These are phyloP conservation scores for Clinocottus analis DNA, from an alignment of 2,113 vertebrate genomes.

Conservation along the genomic window DNA sequence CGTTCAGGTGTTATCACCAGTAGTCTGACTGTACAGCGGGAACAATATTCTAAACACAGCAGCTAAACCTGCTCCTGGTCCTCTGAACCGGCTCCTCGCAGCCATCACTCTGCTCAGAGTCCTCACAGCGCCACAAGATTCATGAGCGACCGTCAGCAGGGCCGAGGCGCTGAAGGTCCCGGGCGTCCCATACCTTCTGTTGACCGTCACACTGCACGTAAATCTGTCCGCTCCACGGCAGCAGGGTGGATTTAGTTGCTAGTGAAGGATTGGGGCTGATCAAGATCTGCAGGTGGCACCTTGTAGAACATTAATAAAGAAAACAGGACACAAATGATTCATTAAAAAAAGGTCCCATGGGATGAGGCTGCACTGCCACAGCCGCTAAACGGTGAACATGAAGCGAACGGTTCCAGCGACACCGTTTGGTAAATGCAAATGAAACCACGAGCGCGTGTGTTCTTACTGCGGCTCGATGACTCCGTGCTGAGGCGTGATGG, in stretches of 20 bases:
- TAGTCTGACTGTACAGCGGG: background rate
- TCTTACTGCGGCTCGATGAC: constrained; percentile 89
- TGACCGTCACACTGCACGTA: constrained; percentile 88
- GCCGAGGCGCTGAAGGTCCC: background rate
- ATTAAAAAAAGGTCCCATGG: background rate
- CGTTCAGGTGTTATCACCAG: background rate
- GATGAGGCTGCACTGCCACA: background rate
- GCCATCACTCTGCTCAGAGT: background rate
- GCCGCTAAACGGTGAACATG: background rate
- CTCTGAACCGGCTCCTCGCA: background rate
- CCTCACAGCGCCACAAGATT: background rate
- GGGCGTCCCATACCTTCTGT: constrained; percentile 86
- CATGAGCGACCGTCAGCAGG: background rate
- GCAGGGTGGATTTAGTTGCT: constrained; percentile 83
- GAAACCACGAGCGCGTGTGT: background rate
- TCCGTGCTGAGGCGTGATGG: constrained; percentile 94
- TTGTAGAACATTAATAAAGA: constrained; percentile 58
- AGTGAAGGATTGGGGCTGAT: constrained; percentile 94
- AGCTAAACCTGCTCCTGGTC: background rate
- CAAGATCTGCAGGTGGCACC: constrained; percentile 88
- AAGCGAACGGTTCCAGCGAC: no score
- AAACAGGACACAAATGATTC: background rate
- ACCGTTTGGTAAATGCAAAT: background rate
- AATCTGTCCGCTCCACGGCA: constrained; percentile 94
- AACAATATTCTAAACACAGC: background rate